Conservation (phyloP, 2,113 vertebrate genomes). For the Cyprinus carpio region DNA sequence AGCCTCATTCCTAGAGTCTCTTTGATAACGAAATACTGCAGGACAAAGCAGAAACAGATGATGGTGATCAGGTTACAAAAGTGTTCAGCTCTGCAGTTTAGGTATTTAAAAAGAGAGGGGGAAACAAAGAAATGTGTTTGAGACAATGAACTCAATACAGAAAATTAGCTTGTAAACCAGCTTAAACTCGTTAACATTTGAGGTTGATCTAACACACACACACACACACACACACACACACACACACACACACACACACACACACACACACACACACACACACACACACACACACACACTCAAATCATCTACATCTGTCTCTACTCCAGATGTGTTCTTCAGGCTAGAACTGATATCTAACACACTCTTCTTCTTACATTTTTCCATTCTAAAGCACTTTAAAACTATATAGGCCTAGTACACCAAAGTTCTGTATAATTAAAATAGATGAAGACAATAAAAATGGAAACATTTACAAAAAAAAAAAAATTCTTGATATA, state of each 20-base stretch:
- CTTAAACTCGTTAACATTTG: not conserved
- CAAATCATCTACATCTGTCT: not conserved
- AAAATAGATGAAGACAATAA: too few species aligned
- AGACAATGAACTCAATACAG: not conserved
- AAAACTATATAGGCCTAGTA: too few species aligned
- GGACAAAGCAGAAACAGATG: slow-evolving; percentile 65
- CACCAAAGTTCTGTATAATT: too few species aligned
- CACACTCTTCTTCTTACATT: not conserved
- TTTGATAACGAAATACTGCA: slow-evolving; percentile 52
- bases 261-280: not conserved
- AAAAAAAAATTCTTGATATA: too few species aligned
- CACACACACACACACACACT: not conserved
- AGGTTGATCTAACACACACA: not conserved
- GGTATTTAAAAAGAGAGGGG: not conserved
- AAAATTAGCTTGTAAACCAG: not conserved
- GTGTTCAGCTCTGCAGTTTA: slow-evolving; percentile 55
- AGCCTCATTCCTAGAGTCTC: slow-evolving; percentile 14
- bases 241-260: too few species aligned
- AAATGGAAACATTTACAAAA: too few species aligned
- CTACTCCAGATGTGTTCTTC: not conserved
- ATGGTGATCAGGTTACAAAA: slow-evolving; percentile 58
- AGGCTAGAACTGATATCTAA: not conserved
- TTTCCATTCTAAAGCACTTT: not conserved
- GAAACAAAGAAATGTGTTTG: not conserved
- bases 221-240: not conserved